Base-by-base conservation (phyloP, 2,888 invertebrate genomes). In the Fragum whitleyi region DNA sequence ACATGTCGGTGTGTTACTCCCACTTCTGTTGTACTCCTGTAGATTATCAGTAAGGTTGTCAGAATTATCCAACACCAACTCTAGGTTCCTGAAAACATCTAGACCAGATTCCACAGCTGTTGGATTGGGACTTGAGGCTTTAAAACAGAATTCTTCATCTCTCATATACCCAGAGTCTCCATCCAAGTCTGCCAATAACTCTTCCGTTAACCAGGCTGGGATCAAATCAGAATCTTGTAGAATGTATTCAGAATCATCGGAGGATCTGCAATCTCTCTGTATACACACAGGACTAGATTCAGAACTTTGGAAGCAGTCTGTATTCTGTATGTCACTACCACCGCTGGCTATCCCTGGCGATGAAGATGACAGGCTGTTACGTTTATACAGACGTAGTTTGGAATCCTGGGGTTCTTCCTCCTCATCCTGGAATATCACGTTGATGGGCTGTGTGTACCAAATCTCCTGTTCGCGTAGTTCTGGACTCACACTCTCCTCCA, bases 381-480 rank as follows among this genome's bases (percentile, higher is more conserved):
- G 61, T 65, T 90, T 89, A 74, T 91, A 91, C 36, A 91, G 79
- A 23, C 89, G 78, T 36, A 88, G 85, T 55, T 87, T 86, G 9
- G 83, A 79, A 14, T 81, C 74, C 14, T 67, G 36, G 16, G 86
- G 78, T 23, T 69, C 69, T n/a, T 77, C 77, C 19, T 84, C 81
- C 23, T 73, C 71, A 61, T 79, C 80, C 19, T 78, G 80, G 68
- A 87, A 87, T 26, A 90, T 83, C 7, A 79, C 85, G 62, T 90
- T 89, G 69, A 91, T 82, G 2, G 91, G 91, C 73, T 90, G 86
- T 26, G 90, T 90, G 79, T 91, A 91, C 92, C 92, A 91, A 23
- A 86, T 83, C 57, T 89, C 87, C 74, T 92, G 89, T 75, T 92
- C 91, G 28, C 86, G 86, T 2, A 90, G 82, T 65, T 90, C 90